A percentile compares a stretch with the other conserved stretches of the same genome.
Conservation (phyloP, 1,140 invertebrate genomes). For the Campoletis sonorensis region DNA sequence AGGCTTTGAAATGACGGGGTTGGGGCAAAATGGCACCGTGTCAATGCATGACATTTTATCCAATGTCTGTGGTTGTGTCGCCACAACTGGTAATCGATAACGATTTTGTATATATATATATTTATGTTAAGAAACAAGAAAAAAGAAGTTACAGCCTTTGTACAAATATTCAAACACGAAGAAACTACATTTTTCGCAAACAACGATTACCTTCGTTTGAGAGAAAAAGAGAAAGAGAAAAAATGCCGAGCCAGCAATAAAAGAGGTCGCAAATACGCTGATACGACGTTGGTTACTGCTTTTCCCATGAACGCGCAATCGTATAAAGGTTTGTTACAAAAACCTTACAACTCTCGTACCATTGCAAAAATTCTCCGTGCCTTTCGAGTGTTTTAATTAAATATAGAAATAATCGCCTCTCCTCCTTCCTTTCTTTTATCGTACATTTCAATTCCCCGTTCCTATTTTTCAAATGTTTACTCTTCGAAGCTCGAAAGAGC, state of each 20-base stretch:
- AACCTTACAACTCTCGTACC: not conserved
- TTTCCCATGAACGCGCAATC: not conserved
- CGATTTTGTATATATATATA: no score
- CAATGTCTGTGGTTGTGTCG: not conserved
- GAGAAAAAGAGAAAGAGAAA: conserved; percentile 4
- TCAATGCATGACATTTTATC: no score
- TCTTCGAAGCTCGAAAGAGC: no score
- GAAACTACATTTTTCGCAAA: conserved; percentile 37
- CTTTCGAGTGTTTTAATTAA: no score
- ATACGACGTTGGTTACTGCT: conserved; percentile 18
- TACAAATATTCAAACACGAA: conserved; percentile 21
- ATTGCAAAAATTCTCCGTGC: no score
- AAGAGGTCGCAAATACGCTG: not conserved
- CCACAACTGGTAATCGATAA: conserved; percentile 25
- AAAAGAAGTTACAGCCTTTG: conserved; percentile 20
- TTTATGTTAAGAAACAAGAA: not conserved
- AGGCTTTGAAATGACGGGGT: no score
- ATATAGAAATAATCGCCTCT: no score
- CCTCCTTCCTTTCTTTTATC: no score
- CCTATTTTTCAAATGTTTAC: no score
- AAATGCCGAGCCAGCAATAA: not conserved
- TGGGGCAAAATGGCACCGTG: no score
- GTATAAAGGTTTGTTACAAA: conserved; percentile 1
- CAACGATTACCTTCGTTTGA: conserved; percentile 29
- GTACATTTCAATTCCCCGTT: no score